These are phyloP conservation scores for Hippocampus comes DNA, from an alignment of 2,113 vertebrate genomes.

Conservation along the genomic window DNA sequence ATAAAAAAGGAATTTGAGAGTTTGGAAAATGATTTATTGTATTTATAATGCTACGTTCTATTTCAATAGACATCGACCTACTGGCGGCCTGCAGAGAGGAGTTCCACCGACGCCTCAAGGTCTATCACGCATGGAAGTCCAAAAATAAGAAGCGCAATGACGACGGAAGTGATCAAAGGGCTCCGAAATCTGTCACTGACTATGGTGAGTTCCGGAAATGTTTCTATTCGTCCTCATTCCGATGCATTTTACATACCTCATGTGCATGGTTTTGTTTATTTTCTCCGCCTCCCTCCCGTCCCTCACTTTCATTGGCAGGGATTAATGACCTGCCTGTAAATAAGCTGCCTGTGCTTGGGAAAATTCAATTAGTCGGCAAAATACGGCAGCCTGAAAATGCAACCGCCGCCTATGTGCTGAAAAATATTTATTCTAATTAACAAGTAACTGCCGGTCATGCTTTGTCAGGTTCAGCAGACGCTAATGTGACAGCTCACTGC, in stretches of 20 bases:
- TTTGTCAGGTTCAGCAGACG: constrained; percentile 22
- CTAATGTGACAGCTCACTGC: constrained; percentile 25
- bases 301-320: constrained; percentile 12
- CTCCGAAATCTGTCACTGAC: constrained; percentile 93
- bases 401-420: constrained; percentile 18
- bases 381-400: constrained; percentile 11
- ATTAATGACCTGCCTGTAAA: constrained; percentile 24
- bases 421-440: constrained; percentile 52
- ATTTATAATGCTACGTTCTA: constrained; percentile 2
- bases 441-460: constrained; percentile 35
- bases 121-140: constrained; percentile 98
- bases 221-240: not conserved
- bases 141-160: constrained; percentile 95
- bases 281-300: not conserved
- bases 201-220: constrained; percentile 79
- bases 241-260: not conserved
- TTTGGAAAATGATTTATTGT: too few species aligned
- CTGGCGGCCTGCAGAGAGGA: constrained; percentile 96
- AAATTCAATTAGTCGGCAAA: constrained; percentile 29
- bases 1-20: too few species aligned
- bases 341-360: constrained; percentile 23
- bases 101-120: constrained; percentile 95
- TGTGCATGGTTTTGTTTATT: not conserved
- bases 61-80: constrained; percentile 86
- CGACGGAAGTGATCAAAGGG: constrained; percentile 84